Base-by-base conservation (phyloP, 1,140 invertebrate species). In the Brachionus asplanchnoidis region DNA sequence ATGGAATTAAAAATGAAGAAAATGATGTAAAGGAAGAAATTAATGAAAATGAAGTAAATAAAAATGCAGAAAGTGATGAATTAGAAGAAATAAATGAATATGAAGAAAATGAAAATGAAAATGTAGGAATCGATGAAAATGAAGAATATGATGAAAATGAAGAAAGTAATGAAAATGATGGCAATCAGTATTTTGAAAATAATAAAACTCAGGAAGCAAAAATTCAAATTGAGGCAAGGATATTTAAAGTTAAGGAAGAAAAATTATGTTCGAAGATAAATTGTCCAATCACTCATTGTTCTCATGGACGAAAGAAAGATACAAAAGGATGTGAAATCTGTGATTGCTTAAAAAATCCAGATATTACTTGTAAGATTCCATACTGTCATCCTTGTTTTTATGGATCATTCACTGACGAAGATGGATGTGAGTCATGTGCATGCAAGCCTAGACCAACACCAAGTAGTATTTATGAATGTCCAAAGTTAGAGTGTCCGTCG, bases 361-460 rank as follows among this genome's bases (percentile, higher is more conserved):
- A 82, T 26, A 14, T 7, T 36, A 44, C 9, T 44, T 84, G 80
- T 68, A 50, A 9, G 20, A n/a, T 17, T n/a, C 60, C 60, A n/a
- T 68, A 17, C 3, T 84, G 80, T 84, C 80, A 84, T 36, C 60
- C 80, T n/a, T 84, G 80, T 68, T 84, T 84, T 11, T 84, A 84
- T 73, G 80, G 80, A 42, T 68, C 56, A 17, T 84, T 68, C 23
- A 84, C 80, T 23, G 80, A 84, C 17, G 56, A 66, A 84, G 66
- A 84, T 36, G 80, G 80, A 46, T 84, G 80, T 68, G 42, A 50
- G 12, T 66, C 60, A 68, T 84, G 80, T 70, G 56, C 56, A n/a
- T 84, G 80, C 50, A 66, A 84, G 44, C 23, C 56, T 44, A 50
- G 80, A 36, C 80, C 80, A 9, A 68, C 40, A 9, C 60, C 80